Base-by-base conservation (phyloP, 2,797 vertebrate species). In the Nasua narica region DNA sequence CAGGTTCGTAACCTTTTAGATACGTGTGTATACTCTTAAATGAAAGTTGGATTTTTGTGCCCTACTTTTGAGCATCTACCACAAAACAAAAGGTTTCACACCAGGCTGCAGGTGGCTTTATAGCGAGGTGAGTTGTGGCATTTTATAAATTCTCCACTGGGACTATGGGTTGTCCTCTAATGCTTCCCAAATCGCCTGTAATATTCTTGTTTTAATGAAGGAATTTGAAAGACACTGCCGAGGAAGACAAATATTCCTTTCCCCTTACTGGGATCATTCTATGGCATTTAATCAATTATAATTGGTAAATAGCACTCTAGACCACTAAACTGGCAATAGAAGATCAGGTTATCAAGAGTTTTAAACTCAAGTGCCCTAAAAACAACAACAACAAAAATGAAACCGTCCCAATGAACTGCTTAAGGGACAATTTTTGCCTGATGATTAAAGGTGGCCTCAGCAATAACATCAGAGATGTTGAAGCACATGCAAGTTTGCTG, bases 61-160 rank as follows among this genome's bases (percentile, higher is more conserved):
- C 86, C 76, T 69, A 60, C 95, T 95, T 94, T 95, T 27, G 14
- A 77, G 78, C 77, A 67, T 16, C n/a, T 3, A 40, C 43, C 67
- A 91, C 8, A 82, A 83, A 54, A 87, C 37, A 23, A 96, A 96
- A 97, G 15, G 12, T 83, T 95, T 89, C 18, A 23, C 12, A 29
- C 2, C 5, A n/a, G 88, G 79, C 95, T 96, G 18, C 32, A 78
- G 43, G 25, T 46, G 78, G 46, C 94, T 97, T 96, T 48, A 92
- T 0, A 82, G 35, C 58, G 23, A 94, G 37, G 89, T 25, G 16
- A 48, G 40, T n/a, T 92, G 32, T 3, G 21, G 27, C 2, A 0
- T 35, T 97, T 87, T 86, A 35, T 77, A 54, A n/a, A 70, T 93
- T 89, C 65, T 65, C 25, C n/a, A 93, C n/a, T 86, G 86, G 29